These are phyloP conservation scores for Diploptera punctata DNA, from an alignment of 2,888 invertebrate genomes.

Conservation along the genomic window DNA sequence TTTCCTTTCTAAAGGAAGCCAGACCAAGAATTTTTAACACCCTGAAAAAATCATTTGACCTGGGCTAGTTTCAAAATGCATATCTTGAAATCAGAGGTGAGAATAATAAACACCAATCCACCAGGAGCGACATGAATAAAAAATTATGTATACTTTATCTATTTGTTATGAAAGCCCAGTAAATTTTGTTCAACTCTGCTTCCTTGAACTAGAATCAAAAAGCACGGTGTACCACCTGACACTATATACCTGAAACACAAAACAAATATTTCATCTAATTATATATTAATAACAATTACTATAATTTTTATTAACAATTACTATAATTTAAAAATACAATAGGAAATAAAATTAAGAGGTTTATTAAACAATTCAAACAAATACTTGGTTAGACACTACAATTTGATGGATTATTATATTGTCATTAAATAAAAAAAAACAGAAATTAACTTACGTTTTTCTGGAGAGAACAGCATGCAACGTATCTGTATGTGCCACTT, in stretches of 20 bases:
- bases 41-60: too few relatives aligned
- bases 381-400: background rate
- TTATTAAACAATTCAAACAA: background rate
- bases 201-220: slow-evolving; percentile 65
- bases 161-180: background rate
- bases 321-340: background rate
- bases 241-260: slow-evolving; percentile 60
- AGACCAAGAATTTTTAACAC: too few relatives aligned
- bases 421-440: too few relatives aligned
- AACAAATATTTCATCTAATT: background rate
- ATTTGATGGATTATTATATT: background rate
- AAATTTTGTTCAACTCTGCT: slow-evolving; percentile 61
- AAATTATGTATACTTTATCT: too few relatives aligned
- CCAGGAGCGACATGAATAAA: too few relatives aligned
- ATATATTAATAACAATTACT: background rate
- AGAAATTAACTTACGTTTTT: slow-evolving; percentile 59
- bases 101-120: too few relatives aligned
- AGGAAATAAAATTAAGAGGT: too few relatives aligned
- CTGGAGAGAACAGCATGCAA: slow-evolving; percentile 66
- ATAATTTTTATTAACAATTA: background rate
- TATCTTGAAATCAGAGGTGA: too few relatives aligned
- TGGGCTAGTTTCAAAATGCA: too few relatives aligned
- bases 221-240: slow-evolving; percentile 70
- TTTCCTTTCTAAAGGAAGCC: too few relatives aligned
- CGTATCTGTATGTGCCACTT: slow-evolving; percentile 62